Base-by-base conservation (phyloP, 2,888 invertebrate genomes). In the Stomorhina lunata region DNA sequence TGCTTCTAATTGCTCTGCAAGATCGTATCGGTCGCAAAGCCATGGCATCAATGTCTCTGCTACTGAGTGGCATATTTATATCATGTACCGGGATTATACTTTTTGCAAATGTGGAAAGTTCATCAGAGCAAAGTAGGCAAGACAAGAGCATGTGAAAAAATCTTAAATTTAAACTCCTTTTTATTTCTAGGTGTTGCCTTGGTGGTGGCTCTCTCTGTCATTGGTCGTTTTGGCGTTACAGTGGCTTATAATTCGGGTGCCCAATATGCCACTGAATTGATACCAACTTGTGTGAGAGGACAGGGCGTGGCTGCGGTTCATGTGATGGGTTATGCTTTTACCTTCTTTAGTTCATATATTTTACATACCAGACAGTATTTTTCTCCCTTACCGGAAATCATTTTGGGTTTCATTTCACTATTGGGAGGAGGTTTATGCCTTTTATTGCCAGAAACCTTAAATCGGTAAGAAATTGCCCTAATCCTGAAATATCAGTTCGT, bases 241-340 rank as follows among this genome's bases (percentile, higher is more conserved):
- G 92, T 93, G 5, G 93, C 94, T 12, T 94, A 93, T 87, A 94
- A 94, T 87, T 93, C 94, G 2, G 93, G 93, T 2, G 92, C 93
- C 3, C 94, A 94, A 86, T 94, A 94, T 86, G 93, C 93, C 22
- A 93, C 94, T 1, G 94, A 94, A 86, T 86, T 94, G 27, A 93
- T 94, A 73, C 94, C 94, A 15, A 94, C 94, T 1, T 93, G 93
- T 81, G 93, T 94, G 2, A 90, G 94, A 25, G 94, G 93, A 0
- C 93, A 94, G 86, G 94, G 94, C 10, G 93, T 94, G 27, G 93
- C 93, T 0, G 92, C 92, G 0, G 92, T 93, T 1, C 93, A 94
- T 87, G 93, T 94, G 2, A 92, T 92, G 73, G 94, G 94, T 7
- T 93, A 93, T 85, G 92, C 92, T 1, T 93, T 93, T n/a, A 93